phyloP scores from a whole-genome alignment of 1,140 invertebrate species.

The Heterodera carotae region DNA sequence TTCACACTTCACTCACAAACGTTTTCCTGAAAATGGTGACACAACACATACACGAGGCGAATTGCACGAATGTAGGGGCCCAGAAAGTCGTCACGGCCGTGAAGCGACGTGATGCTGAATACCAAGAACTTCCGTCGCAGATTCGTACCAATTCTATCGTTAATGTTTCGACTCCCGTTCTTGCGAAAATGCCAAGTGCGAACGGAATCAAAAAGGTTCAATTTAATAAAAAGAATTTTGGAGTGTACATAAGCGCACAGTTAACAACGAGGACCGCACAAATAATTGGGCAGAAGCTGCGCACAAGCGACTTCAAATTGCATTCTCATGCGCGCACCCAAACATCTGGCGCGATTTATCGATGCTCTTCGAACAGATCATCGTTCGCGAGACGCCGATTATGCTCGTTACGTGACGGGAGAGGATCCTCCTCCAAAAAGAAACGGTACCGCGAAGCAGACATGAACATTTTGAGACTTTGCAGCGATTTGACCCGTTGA shows the following conservation, averaged over 20 bases:
- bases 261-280: slow-evolving; percentile 38
- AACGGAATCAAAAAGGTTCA: slow-evolving; percentile 15
- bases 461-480: slow-evolving; percentile 4
- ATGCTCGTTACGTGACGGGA: slow-evolving; percentile 33
- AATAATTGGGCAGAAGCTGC: slow-evolving; percentile 44
- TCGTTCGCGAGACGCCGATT: slow-evolving; percentile 35
- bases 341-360: slow-evolving; percentile 44
- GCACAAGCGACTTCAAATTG: slow-evolving; percentile 36
- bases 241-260: slow-evolving; percentile 39
- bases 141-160: no score
- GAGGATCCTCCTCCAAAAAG: slow-evolving; percentile 15
- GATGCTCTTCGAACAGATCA: slow-evolving; percentile 44
- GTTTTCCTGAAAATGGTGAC: slow-evolving; percentile 14
- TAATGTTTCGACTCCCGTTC: no score
- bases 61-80: slow-evolving; percentile 8
- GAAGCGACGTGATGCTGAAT: not conserved
- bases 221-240: slow-evolving; percentile 7
- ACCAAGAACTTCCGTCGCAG: no score
- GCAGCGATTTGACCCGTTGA: slow-evolving; percentile 5
- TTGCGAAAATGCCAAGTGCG: slow-evolving; percentile 16
- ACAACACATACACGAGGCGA: slow-evolving; percentile 6
- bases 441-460: slow-evolving; percentile 11
- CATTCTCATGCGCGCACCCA: slow-evolving; percentile 35
- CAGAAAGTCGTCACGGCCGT: slow-evolving; percentile 13
- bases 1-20: slow-evolving; percentile 13